Conservation (phyloP, 53 echinoderm and acorn worm species). For the Actinopyga echinites region DNA sequence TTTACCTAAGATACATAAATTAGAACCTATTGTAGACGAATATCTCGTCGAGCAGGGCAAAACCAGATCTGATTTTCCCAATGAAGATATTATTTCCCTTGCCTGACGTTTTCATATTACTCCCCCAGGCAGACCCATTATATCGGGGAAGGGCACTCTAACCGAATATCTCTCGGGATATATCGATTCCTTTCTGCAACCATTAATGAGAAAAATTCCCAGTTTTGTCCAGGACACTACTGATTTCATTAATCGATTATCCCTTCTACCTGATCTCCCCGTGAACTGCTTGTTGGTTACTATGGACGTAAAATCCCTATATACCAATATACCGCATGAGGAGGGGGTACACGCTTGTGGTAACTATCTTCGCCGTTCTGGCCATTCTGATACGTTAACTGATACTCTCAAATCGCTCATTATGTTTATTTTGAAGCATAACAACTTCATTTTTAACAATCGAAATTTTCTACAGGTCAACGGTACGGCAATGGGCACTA, state of each 20-base stretch:
- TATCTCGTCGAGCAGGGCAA: neutral
- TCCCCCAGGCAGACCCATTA: neutral
- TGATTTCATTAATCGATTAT: neutral
- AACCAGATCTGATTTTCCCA: neutral
- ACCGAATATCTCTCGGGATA: neutral
- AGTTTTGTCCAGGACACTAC: neutral
- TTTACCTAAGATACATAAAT: no score
- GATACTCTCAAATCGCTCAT: neutral
- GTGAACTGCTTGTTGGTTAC: neutral
- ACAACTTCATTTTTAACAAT: neutral
- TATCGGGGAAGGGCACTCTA: neutral
- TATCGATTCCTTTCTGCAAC: neutral
- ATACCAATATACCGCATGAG: neutral
- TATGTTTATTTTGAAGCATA: neutral
- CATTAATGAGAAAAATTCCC: neutral
- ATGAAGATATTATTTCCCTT: neutral
- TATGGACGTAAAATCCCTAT: neutral
- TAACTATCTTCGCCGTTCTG: neutral
- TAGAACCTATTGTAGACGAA: no score
- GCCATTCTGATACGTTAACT: neutral
- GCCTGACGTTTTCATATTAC: neutral
- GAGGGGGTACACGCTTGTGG: neutral
- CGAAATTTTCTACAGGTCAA: neutral
- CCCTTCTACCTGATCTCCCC: neutral
- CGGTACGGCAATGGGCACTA: neutral